Conservation (phyloP, 2,797 vertebrate species). For the Peromyscus eremicus region DNA sequence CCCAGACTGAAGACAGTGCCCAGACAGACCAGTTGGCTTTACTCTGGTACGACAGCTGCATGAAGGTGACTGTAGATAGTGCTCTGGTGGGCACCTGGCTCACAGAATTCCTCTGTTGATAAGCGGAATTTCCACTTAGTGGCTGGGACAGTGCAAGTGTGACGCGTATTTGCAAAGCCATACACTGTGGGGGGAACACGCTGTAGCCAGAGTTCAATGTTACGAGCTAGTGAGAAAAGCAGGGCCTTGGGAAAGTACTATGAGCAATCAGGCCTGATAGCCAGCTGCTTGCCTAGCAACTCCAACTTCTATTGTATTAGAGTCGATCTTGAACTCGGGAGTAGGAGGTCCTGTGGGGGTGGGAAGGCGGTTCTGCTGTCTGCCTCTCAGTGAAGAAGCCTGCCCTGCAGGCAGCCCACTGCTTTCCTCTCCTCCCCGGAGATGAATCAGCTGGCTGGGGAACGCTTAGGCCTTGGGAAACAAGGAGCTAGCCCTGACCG, state of each 20-base stretch:
- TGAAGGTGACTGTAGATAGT: neutral
- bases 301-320: neutral
- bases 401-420: conserved; percentile 50
- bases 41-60: neutral
- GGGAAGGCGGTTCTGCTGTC: neutral
- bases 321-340: neutral
- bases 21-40: neutral
- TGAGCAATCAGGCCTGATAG: neutral
- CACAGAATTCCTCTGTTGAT: neutral
- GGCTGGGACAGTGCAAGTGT: neutral
- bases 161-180: neutral
- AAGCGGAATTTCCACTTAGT: neutral
- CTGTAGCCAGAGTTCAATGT: neutral
- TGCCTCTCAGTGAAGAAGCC: neutral
- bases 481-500: neutral
- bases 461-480: conserved; percentile 56
- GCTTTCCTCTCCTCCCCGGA: conserved; percentile 22
- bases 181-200: neutral
- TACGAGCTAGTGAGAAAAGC: conserved; percentile 14
- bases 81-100: neutral
- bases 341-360: conserved; percentile 52
- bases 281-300: neutral
- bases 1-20: neutral
- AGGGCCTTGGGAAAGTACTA: neutral
- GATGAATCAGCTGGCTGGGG: conserved; percentile 75